These are phyloP conservation scores for Sarotherodon lohbergeri DNA, from an alignment of 2,113 vertebrate genomes.

Conservation along the genomic window DNA sequence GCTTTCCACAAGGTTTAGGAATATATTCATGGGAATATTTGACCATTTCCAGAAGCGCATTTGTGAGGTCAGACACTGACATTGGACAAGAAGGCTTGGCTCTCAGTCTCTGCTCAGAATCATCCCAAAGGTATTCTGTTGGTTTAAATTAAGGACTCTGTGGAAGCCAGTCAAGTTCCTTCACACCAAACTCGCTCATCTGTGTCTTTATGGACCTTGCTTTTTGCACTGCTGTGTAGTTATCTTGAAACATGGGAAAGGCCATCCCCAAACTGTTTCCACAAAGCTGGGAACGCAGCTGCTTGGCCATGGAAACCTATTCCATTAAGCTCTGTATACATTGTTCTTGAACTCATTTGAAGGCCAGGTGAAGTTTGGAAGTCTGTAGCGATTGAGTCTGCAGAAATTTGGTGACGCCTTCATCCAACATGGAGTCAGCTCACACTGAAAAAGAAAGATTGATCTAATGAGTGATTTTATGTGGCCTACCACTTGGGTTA, in stretches of 20 bases:
- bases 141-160: not conserved
- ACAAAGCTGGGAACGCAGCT: not conserved
- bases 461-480: not conserved
- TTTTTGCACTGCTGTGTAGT: not conserved
- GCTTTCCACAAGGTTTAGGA: not conserved
- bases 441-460: not conserved
- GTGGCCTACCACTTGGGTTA: not conserved
- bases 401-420: not conserved
- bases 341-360: not conserved
- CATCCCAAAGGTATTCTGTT: not conserved
- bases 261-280: not conserved
- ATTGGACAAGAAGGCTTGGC: not conserved
- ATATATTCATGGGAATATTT: not conserved
- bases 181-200: not conserved
- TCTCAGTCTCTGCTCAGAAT: not conserved
- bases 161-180: not conserved
- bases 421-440: not conserved
- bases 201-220: not conserved
- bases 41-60: not conserved
- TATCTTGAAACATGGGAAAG: not conserved
- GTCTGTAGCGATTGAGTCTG: not conserved
- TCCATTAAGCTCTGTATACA: not conserved
- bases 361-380: not conserved
- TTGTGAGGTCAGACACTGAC: not conserved
- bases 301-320: not conserved